phyloP scores from a whole-genome alignment of 2,797 vertebrate species.

The Amniataba percoides region DNA sequence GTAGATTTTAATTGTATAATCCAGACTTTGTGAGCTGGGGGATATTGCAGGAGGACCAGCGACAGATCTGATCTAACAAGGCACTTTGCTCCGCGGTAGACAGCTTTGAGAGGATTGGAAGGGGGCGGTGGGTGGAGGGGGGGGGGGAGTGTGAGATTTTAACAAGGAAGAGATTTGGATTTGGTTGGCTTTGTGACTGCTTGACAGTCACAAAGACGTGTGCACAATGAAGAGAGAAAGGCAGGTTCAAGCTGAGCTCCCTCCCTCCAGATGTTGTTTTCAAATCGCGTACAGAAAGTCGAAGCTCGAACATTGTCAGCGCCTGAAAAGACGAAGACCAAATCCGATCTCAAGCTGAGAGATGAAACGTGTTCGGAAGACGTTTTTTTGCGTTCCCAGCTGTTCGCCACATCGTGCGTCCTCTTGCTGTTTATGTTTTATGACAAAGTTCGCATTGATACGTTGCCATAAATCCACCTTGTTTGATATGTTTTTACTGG shows the following conservation, averaged over 20 bases:
- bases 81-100: slow-evolving; percentile 65
- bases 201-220: slow-evolving; percentile 56
- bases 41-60: slow-evolving; percentile 57
- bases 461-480: neutral
- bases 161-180: slow-evolving; percentile 79
- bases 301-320: slow-evolving; percentile 33
- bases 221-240: slow-evolving; percentile 59
- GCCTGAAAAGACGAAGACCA: slow-evolving; percentile 26
- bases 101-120: slow-evolving; percentile 73
- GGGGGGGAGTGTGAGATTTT: slow-evolving; percentile 65
- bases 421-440: neutral
- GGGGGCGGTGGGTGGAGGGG: slow-evolving; percentile 4
- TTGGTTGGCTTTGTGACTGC: slow-evolving; percentile 69
- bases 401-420: neutral
- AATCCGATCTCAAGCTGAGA: slow-evolving; percentile 42
- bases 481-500: slow-evolving; percentile 18
- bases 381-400: neutral
- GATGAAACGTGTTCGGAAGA: slow-evolving; percentile 27
- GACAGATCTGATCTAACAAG: slow-evolving; percentile 77
- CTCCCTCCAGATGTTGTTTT: slow-evolving; percentile 58
- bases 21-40: slow-evolving; percentile 55
- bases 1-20: slow-evolving; percentile 74
- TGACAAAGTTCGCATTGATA: neutral
- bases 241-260: slow-evolving; percentile 57
- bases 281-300: slow-evolving; percentile 54